A percentile compares a stretch with the other conserved stretches of the same genome.
These are phyloP conservation scores for Macrosiphum euphorbiae DNA, from an alignment of 2,888 invertebrate genomes.

Conservation along the genomic window DNA sequence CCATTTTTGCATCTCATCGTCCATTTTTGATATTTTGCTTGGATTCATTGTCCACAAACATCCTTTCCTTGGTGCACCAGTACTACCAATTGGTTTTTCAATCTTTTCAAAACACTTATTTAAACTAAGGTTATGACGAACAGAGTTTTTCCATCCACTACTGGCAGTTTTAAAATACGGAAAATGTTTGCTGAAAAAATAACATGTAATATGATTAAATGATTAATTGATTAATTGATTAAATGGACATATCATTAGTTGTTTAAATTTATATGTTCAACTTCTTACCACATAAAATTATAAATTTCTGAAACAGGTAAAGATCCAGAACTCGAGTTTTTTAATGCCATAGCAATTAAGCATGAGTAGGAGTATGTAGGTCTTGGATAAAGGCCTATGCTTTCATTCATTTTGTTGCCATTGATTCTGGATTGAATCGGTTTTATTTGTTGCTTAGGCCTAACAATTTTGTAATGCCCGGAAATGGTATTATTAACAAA, in stretches of 20 bases:
- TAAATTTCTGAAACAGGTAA: slow-evolving; percentile 98
- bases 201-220: slow-evolving; percentile 65
- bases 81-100: slow-evolving; percentile 89
- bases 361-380: slow-evolving; percentile 98
- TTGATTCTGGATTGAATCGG: slow-evolving; percentile 58
- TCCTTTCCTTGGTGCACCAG: slow-evolving; percentile 73
- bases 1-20: slow-evolving; percentile 98
- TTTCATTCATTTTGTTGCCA: slow-evolving; percentile 25
- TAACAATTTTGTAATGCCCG: slow-evolving; percentile 53
- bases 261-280: slow-evolving; percentile 66
- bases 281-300: slow-evolving; percentile 96
- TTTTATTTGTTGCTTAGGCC: slow-evolving; percentile 63
- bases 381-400: slow-evolving; percentile 79
- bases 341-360: slow-evolving; percentile 96
- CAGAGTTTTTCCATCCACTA: slow-evolving; percentile 99
- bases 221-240: neutral
- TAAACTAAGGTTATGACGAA: slow-evolving; percentile 94
- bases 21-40: slow-evolving; percentile 94
- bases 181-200: slow-evolving; percentile 88
- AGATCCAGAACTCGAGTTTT: slow-evolving; percentile 94
- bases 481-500: slow-evolving; percentile 54
- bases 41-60: slow-evolving; percentile 99
- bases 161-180: slow-evolving; percentile 99
- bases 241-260: neutral
- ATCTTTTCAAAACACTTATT: slow-evolving; percentile 99